Evolutionary conservation across 2,113 vertebrate species (phyloP), one percentile per base, ranked within the genome.

Genomic region (Stigmatopora nigra): DNA sequence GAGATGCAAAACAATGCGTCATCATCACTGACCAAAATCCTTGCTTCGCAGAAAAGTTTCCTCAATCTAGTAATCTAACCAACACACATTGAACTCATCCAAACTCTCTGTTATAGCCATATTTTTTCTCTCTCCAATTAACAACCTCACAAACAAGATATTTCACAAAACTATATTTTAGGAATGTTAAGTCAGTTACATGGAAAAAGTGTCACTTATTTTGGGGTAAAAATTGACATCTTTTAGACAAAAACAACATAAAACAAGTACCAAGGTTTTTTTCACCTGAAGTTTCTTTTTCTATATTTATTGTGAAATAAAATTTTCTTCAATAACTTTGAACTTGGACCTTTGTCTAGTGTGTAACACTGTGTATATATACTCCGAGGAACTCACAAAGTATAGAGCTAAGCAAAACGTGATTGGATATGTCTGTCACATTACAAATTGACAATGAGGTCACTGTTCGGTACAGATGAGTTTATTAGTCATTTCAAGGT

Each of bases 21-120:
- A 62, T 31, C 60, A 36, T 22, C 56, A 52, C 38, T 57, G 55
- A 74, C 60, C 45, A 68, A 81, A 81, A 78, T 80, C 19, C 67
- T 61, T 22, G 44, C 82, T 87, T 88, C 65, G 41, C 41, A 15
- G 46, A 44, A n/a, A 59, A 12, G 38, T 10, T 13, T 44, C 38
- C 15, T n/a, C 38, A 5, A 41, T 3, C 25, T 13, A 44, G 16
- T 44, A 19, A n/a, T 61, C 2, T 16, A 44, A 51, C 36, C 58
- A 48, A 20, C 7, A 45, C 20, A 36, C 19, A 38, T 51, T 59
- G 35, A 59, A 56, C 56, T 17, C 11, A 6, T 9, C 56, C 57
- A 22, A 45, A 61, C 19, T 1, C 20, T 1, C 20, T 38, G 15
- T 15, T 11, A 44, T 5, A 10, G 12, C 45, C 59, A 22, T 12